A percentile compares a stretch with the other conserved stretches of the same genome.
Conservation (phyloP, 2,113 vertebrate species). For the Microcebus lehilahytsara region DNA sequence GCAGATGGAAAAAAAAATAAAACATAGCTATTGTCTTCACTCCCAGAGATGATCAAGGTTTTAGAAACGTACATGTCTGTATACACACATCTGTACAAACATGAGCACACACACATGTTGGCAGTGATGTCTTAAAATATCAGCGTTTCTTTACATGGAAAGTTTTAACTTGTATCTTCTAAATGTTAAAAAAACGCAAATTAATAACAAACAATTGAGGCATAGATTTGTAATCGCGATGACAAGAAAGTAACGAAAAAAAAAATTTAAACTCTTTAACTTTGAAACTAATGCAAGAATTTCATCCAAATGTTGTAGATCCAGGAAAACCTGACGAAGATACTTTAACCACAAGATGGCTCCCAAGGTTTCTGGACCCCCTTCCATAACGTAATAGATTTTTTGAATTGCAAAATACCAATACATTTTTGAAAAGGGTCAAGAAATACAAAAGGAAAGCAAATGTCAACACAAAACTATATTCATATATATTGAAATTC, state of each 20-base stretch:
- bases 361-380: neutral
- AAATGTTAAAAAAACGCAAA: neutral
- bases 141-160: neutral
- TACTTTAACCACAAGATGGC: slow-evolving; percentile 30
- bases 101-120: neutral
- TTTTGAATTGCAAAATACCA: slow-evolving; percentile 24
- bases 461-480: neutral
- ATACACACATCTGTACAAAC: neutral
- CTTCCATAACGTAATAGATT: neutral
- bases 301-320: neutral
- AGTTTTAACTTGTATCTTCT: slow-evolving; percentile 14
- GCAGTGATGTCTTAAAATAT: neutral
- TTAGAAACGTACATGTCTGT: neutral
- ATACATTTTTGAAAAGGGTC: neutral
- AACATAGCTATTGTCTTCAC: neutral
- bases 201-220: neutral
- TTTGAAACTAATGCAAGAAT: neutral
- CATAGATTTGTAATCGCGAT: neutral
- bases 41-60: neutral
- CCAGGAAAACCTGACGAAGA: neutral
- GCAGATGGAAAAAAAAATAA: neutral
- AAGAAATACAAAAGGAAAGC: slow-evolving; percentile 6
- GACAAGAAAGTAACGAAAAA: neutral
- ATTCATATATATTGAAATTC: neutral
- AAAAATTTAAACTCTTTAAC: neutral